Evolutionary conservation across 2,113 vertebrate genomes (phyloP), one percentile per base, ranked within the genome.

Genomic region (Hucho hucho): DNA sequence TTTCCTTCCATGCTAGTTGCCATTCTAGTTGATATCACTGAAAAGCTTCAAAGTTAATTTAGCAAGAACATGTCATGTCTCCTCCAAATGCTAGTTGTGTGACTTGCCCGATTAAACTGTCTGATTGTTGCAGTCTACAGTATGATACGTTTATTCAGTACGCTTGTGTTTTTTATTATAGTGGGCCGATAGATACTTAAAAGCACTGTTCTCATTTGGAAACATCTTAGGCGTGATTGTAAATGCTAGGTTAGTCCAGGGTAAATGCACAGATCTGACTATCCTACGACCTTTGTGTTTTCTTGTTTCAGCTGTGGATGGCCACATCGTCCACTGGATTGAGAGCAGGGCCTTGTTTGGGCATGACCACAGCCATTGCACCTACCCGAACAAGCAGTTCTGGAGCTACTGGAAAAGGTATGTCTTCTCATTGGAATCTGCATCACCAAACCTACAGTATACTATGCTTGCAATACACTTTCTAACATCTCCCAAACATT

Each of bases 321-420:
- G 96, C 68, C 98, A 97, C 83, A 92, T 98, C 56, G 94, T 99
- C 79, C 97, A 99, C 91, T 99, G 97, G 98, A 98, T 99, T 82
- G 98, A 99, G 92, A 99, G 98, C 91, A 99, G 98, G 91, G 97
- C 98, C 49, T 99, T 97, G 18, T 99, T 99, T 12, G 98, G 98
- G 83, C 97, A 99, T 82, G 96, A 98, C 89, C 94, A 95, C 86
- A 98, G 97, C 87, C 97, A 98, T 88, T 94, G 93, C 66, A 94
- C 94, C 32, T 98, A 99, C 84, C 94, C 98, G 80, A 96, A 97
- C 58, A 97, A 99, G 85, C 98, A 99, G 86, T 99, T 99, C 90
- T 99, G 97, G 97, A 98, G 97, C 92, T 99, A 99, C 91, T 99
- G 97, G 95, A 99, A 99, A 93, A 98, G 97, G 98, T 98, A 87